Base-by-base conservation (phyloP, 2,113 vertebrate species). In the Glaucidium brasilianum region DNA sequence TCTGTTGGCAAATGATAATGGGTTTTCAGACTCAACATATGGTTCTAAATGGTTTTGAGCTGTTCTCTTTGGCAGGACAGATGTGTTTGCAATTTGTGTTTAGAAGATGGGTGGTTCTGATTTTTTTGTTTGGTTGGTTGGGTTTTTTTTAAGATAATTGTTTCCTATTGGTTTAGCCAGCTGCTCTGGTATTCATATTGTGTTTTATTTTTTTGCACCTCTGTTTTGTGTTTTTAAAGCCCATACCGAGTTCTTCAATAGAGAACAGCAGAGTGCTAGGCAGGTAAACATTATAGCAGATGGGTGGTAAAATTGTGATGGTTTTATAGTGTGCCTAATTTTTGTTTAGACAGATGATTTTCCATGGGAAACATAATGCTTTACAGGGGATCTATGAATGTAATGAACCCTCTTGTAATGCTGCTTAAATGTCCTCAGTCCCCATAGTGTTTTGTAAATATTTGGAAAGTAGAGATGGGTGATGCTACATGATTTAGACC, bases 161-260 rank as follows among this genome's bases (percentile, higher is more conserved):
- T 53, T 94, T 95, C 94, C 52, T 34, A 22, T 78, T 80, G 75
- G 16, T 63, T 86, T 80, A 39, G 59, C 93, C 35, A 76, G 30
- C 74, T 96, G 30, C 77, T 95, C 21, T 81, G 64, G 4, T 86
- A 62, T 79, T 90, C 52, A 86, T 19, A 14, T 37, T 69, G 25
- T 41, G 25, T 73, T 66, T 68, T 68, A 2, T 49, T 58, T 75
- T 86, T 81, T 80, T 81, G 8, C 15, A 45, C 50, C 26, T 92
- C 20, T 15, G 15, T 2, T 95, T 91, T 95, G 15, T 96, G n/a
- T 95, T 97, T 97, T 95, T 92, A 68, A 98, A 99, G 98, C 97
- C 94, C 62, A 74, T 97, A 87, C 95, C 53, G 14, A 96, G 96
- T 97, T 98, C 98, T 29, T 98, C 97, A 97, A 67, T 98, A 98